phyloP scores from a whole-genome alignment of 1,140 invertebrate genomes.

The Habropoda laboriosa region DNA sequence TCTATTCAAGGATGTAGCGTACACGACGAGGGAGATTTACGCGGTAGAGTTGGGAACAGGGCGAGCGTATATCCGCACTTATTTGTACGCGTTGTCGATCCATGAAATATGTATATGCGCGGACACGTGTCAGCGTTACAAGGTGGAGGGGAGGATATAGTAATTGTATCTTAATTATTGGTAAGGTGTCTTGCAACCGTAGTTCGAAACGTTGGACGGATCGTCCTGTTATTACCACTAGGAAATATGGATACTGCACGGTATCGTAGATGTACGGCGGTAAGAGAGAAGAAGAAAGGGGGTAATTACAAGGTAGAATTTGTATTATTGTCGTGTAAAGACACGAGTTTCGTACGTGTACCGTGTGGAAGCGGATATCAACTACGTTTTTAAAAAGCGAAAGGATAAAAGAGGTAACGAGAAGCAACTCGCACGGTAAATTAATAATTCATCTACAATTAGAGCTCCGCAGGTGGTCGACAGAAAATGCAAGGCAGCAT shows the following conservation, averaged over 20 bases:
- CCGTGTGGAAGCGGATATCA: background rate
- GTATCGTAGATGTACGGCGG: too few species aligned
- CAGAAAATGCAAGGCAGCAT: constrained; percentile 74
- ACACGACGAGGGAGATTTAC: constrained; percentile 46
- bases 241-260: background rate
- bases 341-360: background rate
- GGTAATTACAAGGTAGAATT: background rate
- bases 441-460: constrained; percentile 77
- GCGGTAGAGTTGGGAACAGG: background rate
- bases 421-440: constrained; percentile 46
- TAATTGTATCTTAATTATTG: background rate
- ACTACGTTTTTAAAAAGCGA: constrained; percentile 14
- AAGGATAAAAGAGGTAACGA: constrained; percentile 34
- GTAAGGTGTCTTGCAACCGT: too few species aligned
- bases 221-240: background rate
- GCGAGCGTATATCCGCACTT: constrained; percentile 30
- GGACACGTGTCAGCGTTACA: background rate
- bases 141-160: too few species aligned
- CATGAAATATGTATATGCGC: background rate
- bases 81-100: background rate
- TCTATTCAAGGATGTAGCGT: constrained; percentile 41
- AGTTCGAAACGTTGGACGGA: background rate
- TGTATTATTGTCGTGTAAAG: background rate
- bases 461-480: constrained; percentile 76
- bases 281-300: background rate